Percentiles rank a stretch among this genome's conserved stretches.
These are phyloP conservation scores for Silurus asotus DNA, from an alignment of 2,113 vertebrate species.

Conservation along the genomic window DNA sequence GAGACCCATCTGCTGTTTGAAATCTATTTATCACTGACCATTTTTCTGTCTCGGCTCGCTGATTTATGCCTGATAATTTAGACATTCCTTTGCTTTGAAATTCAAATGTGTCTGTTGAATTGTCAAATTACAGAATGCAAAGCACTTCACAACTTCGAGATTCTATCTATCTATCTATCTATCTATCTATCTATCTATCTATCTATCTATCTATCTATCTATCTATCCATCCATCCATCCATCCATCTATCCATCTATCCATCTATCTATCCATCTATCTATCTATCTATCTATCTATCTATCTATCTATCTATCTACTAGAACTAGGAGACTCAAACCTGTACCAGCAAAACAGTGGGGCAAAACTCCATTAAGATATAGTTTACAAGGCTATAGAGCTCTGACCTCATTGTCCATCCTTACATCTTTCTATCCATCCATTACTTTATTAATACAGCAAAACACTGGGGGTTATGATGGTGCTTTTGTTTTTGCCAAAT, in stretches of 20 bases:
- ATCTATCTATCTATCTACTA: background rate
- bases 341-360: too few species aligned
- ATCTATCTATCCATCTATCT: background rate
- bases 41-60: constrained; percentile 58
- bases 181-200: background rate
- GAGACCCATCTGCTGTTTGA: constrained; percentile 60
- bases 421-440: background rate
- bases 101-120: constrained; percentile 38
- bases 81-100: constrained; percentile 38
- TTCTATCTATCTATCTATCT: too few species aligned
- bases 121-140: constrained; percentile 31
- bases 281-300: constrained; percentile 7
- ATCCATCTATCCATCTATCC: background rate
- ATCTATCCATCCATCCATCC: background rate
- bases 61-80: constrained; percentile 52
- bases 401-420: background rate
- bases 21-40: constrained; percentile 62
- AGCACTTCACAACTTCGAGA: constrained; percentile 3
- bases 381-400: too few species aligned
- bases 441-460: background rate
- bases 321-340: too few species aligned
- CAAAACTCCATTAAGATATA: too few species aligned
- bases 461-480: constrained; percentile 26
- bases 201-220: constrained; percentile 6
- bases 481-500: constrained; percentile 38